These are phyloP conservation scores for Chascanopsetta lugubris DNA, from an alignment of 2,113 vertebrate genomes.

Conservation along the genomic window DNA sequence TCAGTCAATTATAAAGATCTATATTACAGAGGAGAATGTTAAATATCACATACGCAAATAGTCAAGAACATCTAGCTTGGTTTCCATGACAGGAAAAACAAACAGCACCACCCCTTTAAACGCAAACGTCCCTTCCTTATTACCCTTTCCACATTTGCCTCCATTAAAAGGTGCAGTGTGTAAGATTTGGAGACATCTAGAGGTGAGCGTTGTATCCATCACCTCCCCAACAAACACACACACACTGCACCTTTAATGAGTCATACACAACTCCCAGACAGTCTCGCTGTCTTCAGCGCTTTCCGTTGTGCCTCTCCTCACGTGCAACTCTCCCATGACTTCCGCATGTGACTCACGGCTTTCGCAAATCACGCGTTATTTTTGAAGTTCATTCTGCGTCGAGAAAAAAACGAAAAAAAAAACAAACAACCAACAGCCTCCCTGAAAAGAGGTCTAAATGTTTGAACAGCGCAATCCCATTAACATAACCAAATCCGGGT, in stretches of 20 bases:
- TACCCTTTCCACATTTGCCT: constrained; percentile 47
- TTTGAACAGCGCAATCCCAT: constrained; percentile 12
- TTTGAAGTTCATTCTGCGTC: constrained; percentile 28
- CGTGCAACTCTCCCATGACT: constrained; percentile 26
- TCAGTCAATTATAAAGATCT: constrained; percentile 37
- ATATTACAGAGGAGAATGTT: constrained; percentile 13
- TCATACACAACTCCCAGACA: constrained; percentile 33
- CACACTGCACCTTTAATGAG: no score
- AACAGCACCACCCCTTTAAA: background rate
- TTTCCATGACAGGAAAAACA: no score
- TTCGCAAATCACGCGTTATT: constrained; percentile 29
- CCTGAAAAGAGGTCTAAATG: constrained; percentile 7
- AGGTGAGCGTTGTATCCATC: no score
- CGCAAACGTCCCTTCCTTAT: constrained; percentile 10
- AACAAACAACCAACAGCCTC: background rate
- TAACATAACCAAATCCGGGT: constrained; percentile 22
- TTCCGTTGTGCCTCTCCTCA: constrained; percentile 7
- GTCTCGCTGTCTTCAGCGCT: constrained; percentile 19
- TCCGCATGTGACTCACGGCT: constrained; percentile 45
- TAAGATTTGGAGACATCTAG: no score
- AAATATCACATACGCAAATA: constrained; percentile 5
- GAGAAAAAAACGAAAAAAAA: constrained; percentile 8
- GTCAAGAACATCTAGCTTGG: background rate
- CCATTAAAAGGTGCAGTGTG: no score
- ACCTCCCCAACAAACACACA: no score